phyloP scores from a whole-genome alignment of 2,888 invertebrate genomes.

The Synanthedon vespiformis region DNA sequence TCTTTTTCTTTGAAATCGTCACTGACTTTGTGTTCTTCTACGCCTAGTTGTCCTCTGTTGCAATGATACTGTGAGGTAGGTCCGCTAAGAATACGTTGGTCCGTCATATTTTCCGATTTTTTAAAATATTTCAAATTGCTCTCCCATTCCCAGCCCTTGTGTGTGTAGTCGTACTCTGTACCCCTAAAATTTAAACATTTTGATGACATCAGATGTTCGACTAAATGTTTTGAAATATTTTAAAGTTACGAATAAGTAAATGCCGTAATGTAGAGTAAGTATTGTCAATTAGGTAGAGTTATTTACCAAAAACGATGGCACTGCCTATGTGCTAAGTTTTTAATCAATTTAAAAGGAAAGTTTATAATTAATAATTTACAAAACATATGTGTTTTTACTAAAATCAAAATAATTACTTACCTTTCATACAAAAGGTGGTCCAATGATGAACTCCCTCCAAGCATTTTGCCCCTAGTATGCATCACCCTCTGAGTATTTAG shows the following conservation, averaged over 20 bases:
- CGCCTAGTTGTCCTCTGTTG: neutral
- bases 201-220: neutral
- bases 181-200: neutral
- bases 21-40: neutral
- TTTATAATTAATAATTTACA: neutral
- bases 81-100: neutral
- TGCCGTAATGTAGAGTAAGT: no score
- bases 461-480: constrained; percentile 1
- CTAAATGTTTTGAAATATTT: no score
- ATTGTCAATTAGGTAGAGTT: no score
- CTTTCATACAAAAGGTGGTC: constrained; percentile 13
- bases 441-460: constrained; percentile 1
- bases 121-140: neutral
- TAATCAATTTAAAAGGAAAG: no score
- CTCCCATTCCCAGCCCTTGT: neutral
- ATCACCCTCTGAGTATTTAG: neutral
- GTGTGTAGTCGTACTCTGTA: neutral
- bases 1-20: neutral
- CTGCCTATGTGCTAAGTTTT: no score
- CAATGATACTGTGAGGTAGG: neutral
- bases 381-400: neutral
- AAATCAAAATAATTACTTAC: constrained; percentile 2
- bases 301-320: no score
- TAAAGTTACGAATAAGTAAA: no score
- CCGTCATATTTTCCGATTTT: neutral